Percentiles rank a stretch among this genome's conserved stretches.
Conservation (phyloP, 1,140 invertebrate species). For the Triops longicaudatus region DNA sequence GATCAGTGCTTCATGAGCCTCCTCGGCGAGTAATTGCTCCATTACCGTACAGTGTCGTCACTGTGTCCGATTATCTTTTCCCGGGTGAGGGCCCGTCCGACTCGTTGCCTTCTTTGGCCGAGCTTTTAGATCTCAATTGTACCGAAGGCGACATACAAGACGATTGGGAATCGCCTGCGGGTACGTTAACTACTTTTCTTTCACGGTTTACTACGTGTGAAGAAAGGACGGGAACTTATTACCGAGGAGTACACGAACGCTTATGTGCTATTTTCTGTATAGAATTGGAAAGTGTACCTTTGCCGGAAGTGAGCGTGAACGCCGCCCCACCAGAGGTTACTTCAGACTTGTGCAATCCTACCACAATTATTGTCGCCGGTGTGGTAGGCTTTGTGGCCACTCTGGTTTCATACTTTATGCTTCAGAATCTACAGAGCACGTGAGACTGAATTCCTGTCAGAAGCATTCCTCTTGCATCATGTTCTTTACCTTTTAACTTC, state of each 20-base stretch:
- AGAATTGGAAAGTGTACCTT: neutral
- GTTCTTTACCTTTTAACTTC: neutral
- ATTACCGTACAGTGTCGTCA: constrained; percentile 52
- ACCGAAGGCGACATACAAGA: constrained; percentile 28
- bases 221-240: neutral
- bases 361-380: neutral
- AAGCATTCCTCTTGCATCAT: neutral
- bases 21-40: constrained; percentile 64
- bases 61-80: constrained; percentile 73
- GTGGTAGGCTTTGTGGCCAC: constrained; percentile 1
- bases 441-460: neutral
- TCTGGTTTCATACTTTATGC: neutral
- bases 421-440: neutral
- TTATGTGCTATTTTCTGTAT: neutral
- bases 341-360: neutral
- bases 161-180: neutral
- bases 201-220: neutral
- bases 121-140: constrained; percentile 55
- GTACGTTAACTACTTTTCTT: neutral
- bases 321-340: neutral
- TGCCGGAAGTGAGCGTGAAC: neutral
- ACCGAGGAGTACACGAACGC: neutral
- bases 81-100: constrained; percentile 69
- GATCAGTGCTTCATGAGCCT: constrained; percentile 51
- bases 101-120: constrained; percentile 59